Evolutionary conservation across 2,888 invertebrate species (phyloP).

Genomic region (Sinelater perroti): DNA sequence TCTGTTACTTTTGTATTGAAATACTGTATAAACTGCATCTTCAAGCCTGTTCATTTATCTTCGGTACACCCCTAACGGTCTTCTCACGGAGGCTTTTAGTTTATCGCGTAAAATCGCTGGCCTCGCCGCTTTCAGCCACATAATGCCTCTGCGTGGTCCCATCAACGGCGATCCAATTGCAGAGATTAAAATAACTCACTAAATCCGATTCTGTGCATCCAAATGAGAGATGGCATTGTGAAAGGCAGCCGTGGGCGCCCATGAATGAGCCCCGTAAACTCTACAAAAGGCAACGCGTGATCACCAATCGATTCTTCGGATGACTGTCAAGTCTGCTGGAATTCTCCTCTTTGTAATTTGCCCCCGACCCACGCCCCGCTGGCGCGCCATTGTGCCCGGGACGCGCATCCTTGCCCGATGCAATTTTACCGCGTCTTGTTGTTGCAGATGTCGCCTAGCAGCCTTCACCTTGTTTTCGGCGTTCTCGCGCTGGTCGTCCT

Average conservation of each 20-base stretch:
- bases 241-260: slow-evolving; percentile 35
- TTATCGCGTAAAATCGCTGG: too few relatives aligned
- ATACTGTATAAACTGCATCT: too few relatives aligned
- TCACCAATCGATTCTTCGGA: slow-evolving; percentile 26
- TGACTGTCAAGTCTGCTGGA: slow-evolving; percentile 24
- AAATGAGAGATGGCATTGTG: slow-evolving; percentile 29
- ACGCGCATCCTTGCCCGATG: slow-evolving; percentile 3
- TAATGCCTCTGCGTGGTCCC: too few relatives aligned
- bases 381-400: slow-evolving; percentile 1
- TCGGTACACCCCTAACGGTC: too few relatives aligned
- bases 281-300: slow-evolving; percentile 43
- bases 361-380: neutral
- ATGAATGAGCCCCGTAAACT: slow-evolving; percentile 40
- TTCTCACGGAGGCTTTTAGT: too few relatives aligned
- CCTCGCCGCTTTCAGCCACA: too few relatives aligned
- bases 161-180: too few relatives aligned
- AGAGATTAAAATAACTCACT: slow-evolving; percentile 1
- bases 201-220: slow-evolving; percentile 2
- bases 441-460: slow-evolving; percentile 44
- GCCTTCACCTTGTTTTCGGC: slow-evolving; percentile 30
- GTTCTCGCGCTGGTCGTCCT: slow-evolving; percentile 31
- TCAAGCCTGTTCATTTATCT: too few relatives aligned
- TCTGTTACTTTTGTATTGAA: too few relatives aligned
- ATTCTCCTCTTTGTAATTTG: slow-evolving; percentile 18
- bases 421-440: slow-evolving; percentile 27